Percentiles rank a stretch among this genome's conserved stretches.
phyloP scores from a whole-genome alignment of 2,888 invertebrate species.

The Chalcosyrphus nemorum region DNA sequence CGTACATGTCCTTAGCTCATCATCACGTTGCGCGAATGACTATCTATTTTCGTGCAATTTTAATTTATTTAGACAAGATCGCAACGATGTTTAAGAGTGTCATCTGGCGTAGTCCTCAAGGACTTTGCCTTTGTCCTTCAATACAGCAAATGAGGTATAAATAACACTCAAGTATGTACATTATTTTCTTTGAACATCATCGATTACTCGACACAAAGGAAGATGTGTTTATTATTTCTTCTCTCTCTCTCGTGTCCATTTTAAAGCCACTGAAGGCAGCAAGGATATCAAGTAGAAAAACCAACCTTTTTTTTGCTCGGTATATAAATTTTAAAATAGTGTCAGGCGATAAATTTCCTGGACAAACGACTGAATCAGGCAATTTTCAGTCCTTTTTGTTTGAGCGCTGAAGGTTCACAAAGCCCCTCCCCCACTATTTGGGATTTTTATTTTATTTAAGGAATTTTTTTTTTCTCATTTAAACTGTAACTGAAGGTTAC shows the following conservation, averaged over 20 bases:
- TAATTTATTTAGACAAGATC: constrained; percentile 19
- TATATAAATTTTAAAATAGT: constrained; percentile 41
- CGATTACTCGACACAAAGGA: constrained; percentile 9
- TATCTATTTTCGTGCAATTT: neutral
- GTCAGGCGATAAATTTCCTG: constrained; percentile 37
- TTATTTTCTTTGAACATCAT: constrained; percentile 7
- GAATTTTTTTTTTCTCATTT: neutral
- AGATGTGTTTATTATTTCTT: neutral
- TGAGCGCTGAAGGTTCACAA: neutral
- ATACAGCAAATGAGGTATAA: constrained; percentile 34
- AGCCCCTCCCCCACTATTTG: no score
- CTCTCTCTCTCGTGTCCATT: neutral
- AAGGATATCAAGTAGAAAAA: neutral
- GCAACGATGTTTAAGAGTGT: neutral
- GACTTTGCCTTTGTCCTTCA: neutral
- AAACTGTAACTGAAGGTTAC: neutral
- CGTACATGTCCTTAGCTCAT: neutral
- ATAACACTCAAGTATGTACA: constrained; percentile 23
- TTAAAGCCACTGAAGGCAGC: neutral
- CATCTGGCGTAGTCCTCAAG: neutral
- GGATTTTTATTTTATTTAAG: neutral
- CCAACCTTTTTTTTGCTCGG: constrained; percentile 1
- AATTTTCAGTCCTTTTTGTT: constrained; percentile 5
- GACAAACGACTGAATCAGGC: constrained; percentile 41
- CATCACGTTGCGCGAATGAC: neutral